phyloP scores from a whole-genome alignment of 53 echinoderm and acorn worm species.

The Hippasteria phrygiana region DNA sequence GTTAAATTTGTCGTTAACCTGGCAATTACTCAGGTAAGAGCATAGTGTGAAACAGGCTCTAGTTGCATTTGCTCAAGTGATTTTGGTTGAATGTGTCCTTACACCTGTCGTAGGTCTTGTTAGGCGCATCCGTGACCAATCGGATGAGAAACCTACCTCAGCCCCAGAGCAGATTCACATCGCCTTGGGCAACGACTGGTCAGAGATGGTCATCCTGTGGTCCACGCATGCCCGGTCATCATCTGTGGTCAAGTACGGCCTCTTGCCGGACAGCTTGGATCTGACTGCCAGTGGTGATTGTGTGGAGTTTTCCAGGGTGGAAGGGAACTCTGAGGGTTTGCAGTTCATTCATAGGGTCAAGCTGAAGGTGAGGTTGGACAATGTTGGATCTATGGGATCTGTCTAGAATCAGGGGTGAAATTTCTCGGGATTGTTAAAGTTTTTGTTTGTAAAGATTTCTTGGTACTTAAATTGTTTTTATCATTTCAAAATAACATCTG shows the following conservation, averaged over 20 bases:
- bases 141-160: not conserved
- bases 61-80: no score
- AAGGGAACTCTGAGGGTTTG: slow-evolving; percentile 71
- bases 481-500: no score
- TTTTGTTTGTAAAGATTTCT: no score
- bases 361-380: slow-evolving; percentile 56
- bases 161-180: slow-evolving; percentile 92
- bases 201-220: slow-evolving; percentile 89
- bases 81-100: no score
- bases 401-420: no score
- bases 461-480: no score
- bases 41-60: no score
- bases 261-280: slow-evolving; percentile 43
- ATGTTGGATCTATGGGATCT: no score
- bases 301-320: slow-evolving; percentile 37
- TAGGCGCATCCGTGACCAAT: not conserved
- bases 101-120: not conserved
- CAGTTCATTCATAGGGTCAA: slow-evolving; percentile 80
- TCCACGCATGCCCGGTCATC: slow-evolving; percentile 46
- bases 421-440: no score
- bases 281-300: not conserved
- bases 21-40: no score
- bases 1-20: no score
- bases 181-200: slow-evolving; percentile 72
- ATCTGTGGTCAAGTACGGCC: slow-evolving; percentile 75